Conservation (phyloP, 1,140 invertebrate species). For the Drosophila navojoa region DNA sequence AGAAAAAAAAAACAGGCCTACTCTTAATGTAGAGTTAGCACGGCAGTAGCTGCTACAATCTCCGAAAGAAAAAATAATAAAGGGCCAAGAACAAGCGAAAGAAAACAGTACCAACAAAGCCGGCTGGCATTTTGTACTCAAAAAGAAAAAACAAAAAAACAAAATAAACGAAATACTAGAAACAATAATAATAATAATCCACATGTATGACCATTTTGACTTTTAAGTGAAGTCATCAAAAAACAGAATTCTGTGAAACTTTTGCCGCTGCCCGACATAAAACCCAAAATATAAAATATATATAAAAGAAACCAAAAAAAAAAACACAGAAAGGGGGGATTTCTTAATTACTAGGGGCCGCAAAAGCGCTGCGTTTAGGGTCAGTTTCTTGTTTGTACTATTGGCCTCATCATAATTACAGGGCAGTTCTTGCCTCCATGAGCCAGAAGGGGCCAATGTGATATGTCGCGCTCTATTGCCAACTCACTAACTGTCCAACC, state of each 20-base stretch:
- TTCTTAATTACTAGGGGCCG: conserved; percentile 73
- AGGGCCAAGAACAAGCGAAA: conserved; percentile 3
- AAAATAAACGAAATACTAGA: conserved; percentile 55
- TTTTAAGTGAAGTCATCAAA: conserved; percentile 79
- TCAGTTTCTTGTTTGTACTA: conserved; percentile 64
- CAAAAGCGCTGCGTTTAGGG: conserved; percentile 65
- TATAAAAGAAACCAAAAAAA: conserved; percentile 13
- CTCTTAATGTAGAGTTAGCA: conserved; percentile 62
- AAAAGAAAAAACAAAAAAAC: conserved; percentile 1
- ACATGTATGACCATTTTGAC: conserved; percentile 73
- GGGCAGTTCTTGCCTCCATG: conserved; percentile 54
- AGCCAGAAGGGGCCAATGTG: conserved; percentile 63
- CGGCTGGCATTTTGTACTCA: too few relatives aligned
- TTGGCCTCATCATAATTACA: conserved; percentile 82
- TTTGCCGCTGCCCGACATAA: conserved; percentile 66
- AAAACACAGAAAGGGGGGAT: conserved; percentile 75
- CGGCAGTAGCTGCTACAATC: conserved; percentile 31
- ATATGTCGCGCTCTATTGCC: conserved; percentile 77
- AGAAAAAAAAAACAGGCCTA: conserved; percentile 45
- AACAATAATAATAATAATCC: conserved; percentile 70
- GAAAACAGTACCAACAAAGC: background rate
- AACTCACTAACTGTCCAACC: conserved; percentile 42
- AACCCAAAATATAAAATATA: conserved; percentile 45
- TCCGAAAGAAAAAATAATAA: background rate
- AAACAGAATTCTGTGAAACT: conserved; percentile 78